Evolutionary conservation across 1,140 invertebrate species (phyloP), one percentile per base, ranked within the genome.

Genomic region (Andrena cerasifolii): DNA sequence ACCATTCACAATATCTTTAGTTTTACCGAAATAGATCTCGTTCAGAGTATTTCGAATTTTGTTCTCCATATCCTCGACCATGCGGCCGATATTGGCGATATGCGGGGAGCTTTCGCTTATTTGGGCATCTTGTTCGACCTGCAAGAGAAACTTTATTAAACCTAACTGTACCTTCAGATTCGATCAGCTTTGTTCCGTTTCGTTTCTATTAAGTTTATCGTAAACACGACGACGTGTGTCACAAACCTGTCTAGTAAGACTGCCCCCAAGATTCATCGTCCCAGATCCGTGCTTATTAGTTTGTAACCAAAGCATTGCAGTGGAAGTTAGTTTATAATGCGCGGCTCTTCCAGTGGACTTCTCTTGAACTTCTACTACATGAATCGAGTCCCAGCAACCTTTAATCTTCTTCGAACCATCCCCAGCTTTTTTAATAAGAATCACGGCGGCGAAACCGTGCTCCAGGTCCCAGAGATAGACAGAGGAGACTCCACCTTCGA

Each of bases 391-490:
- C 99, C 99, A 99, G 91, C 98, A 99, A 2, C 99, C 97, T 93
- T 98, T 99, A 82, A 99, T 99, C 93, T 98, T 99, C 91, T 98
- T 98, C 89, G 95, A 96, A 18, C 98, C 98, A 94, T 99, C 98
- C 0, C 98, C 98, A 18, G 98, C 98, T 93, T 99, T 99, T 93
- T 99, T 99, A 83, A 99, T 99, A 80, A 99, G 94, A 90, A 99
- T 99, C 54, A 99, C 99, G 87, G 99, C 99, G 83, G 99, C 99
- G 95, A 99, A 99, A 4, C 98, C 98, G 93, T 99, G 98, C 89
- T 99, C 98, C 89, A 99, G 95, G 88, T 99, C 99, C 99, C 99
- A 99, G 56, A 99, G 94, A 93, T 99, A 99, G 0, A 99, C 99
- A 12, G 99, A 99, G 0, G 99, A 99, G 0, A 99, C 98, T 18